These are phyloP conservation scores for Pseudorectes ferrugineus DNA, from an alignment of 2,113 vertebrate species.

Conservation along the genomic window DNA sequence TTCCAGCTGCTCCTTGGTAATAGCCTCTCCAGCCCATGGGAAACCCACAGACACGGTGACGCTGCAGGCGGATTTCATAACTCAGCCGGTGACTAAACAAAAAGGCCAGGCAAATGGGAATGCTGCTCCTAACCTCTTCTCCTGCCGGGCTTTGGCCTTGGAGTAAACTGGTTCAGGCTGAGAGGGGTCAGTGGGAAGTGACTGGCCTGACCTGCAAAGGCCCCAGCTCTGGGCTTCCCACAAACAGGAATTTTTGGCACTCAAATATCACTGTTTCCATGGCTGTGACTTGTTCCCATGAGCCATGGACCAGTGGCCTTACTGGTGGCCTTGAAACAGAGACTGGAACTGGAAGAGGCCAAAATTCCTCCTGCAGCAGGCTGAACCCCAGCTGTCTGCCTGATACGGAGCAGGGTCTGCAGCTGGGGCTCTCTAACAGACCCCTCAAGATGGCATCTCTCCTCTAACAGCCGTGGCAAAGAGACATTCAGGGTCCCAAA, in stretches of 20 bases:
- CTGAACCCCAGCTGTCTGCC: not conserved
- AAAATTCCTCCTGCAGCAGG: not conserved
- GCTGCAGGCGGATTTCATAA: not conserved
- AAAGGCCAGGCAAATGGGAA: not conserved
- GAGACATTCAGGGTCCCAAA: not conserved
- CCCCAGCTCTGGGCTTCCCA: not conserved
- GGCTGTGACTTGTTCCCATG: not conserved
- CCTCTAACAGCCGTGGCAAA: not conserved
- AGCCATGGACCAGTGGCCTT: not conserved
- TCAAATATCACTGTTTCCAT: not conserved
- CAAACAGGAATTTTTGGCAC: not conserved
- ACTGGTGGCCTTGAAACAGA: not conserved
- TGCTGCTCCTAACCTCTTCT: not conserved
- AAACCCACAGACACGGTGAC: constrained; percentile 5
- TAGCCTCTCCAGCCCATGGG: constrained; percentile 11
- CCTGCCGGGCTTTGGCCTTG: not conserved
- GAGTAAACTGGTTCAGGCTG: not conserved
- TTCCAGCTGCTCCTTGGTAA: constrained; percentile 23
- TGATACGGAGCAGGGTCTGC: rapidly evolving
- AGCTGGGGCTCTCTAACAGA: rapidly evolving
- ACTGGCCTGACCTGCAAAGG: not conserved
- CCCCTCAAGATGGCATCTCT: not conserved
- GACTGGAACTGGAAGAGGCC: not conserved
- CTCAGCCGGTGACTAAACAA: constrained; percentile 5
- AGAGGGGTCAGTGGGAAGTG: not conserved